Evolutionary conservation across 2,888 invertebrate genomes (phyloP), one percentile per base, ranked within the genome.

Genomic region (Microplitis deprimator): DNA sequence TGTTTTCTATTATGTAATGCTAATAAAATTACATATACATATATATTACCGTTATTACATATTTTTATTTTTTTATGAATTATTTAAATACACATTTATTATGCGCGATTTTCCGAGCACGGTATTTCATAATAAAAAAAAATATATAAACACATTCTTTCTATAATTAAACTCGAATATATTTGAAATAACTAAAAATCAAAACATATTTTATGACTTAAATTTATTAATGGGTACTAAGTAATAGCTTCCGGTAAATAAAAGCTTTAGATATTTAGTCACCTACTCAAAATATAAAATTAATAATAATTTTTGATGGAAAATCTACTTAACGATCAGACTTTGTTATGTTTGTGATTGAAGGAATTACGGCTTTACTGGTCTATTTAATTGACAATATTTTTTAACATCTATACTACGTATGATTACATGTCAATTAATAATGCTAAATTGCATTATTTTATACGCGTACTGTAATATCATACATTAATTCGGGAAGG

Each of bases 101-200:
- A 16, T 39, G 61, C 41, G 4, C 29, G 4, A 4, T 29, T 4
- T 29, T 50, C 2, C 13, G 5, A 50, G 4, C 13, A 13, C 50
- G 13, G 50, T 8, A 50, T 50, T 50, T 50, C 50, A 50, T 50
- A 29, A 29, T 29, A 29, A 2, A 29, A 67, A 39, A 39, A 67
- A 50, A 68, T 13, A 1, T 50, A 13, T 50, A 50, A 13, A 50
- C 50, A 69, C 40, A 62, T 40, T 60, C 62, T n/a, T 38, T 41
- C n/a, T 41, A 59, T 16, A 69, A 64, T 17, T 38, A 62, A n/a
- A 40, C 8, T 68, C 40, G 68, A 75, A 68, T 68, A 75, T 61
- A 69, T 69, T 29, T 29, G n/a, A 29, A 29, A 70, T 41, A 59
- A 13, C 16, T 40, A 10, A 50, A 50, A 29, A 70, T 61, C 16